Evolutionary conservation across 1,140 invertebrate species (phyloP), one percentile per base, ranked within the genome.

Genomic region (Drosophila chauvacae): DNA sequence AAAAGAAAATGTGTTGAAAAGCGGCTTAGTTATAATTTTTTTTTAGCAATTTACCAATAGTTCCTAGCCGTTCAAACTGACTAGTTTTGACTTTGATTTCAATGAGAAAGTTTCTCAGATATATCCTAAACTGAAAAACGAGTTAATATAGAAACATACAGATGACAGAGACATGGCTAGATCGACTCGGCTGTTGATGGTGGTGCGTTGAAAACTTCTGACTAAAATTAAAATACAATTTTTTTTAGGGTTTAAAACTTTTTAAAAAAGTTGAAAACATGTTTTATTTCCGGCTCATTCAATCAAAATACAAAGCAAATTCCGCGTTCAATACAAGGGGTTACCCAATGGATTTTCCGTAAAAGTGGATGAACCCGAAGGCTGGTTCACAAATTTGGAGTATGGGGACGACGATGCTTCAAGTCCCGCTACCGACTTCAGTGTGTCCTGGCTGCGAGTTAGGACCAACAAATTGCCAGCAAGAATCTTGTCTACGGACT

Each of bases 301-400:
- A 75, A 59, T 30, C 23, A 53, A 20, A 35, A 57, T 62, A 26
- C 23, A 39, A 23, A 18, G 10, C 20, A 26, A 42, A 14, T 53
- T 9, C 13, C 5, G 11, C 44, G 13, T 4, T 70, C 50, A 77
- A 48, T 20, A 37, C 50, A 90, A 59, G 35, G 41, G 41, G 20
- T 64, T 26, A 20, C 88, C 90, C 47, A 72, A 56, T 2, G 88
- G 88, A 71, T 91, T 91, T 50, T 91, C 88, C 2, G 71, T 83
- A 39, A 91, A 91, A 26, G 76, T 23, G 2, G 79, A 80, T 9
- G 47, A 55, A 11, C 81, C 81, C 35, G 79, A 65, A 42, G 75
- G 69, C 28, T 88, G 70, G 63, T 90, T 86, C 3, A 72, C 55
- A 51, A 91, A 91, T 57, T 83, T 91, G 4, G 90, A 91, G 55